Base-by-base conservation (phyloP, 2,113 vertebrate species). In the Zosterops borbonicus region DNA sequence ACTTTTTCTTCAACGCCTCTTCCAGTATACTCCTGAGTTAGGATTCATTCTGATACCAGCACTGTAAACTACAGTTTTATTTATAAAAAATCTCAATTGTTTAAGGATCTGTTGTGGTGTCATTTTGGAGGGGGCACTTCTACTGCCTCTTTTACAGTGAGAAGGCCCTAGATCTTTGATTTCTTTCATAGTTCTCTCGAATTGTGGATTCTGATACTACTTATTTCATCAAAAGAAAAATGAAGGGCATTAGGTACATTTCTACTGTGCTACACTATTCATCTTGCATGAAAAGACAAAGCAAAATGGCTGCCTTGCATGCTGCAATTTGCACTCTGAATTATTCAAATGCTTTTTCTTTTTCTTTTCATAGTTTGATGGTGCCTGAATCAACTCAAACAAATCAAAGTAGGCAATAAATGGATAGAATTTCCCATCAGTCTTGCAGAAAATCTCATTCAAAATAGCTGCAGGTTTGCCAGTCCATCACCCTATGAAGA, bases 251-350 rank as follows among this genome's bases (percentile, higher is more conserved):
- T 71, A 83, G 68, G 44, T 92, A 68, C 62, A 33, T 90, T 92
- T 96, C 68, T 92, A 27, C 56, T 80, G 33, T 86, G 78, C 73
- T 83, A 53, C 29, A 35, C 60, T 89, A 75, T 92, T 89, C 83
- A 90, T 89, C 82, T 95, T 70, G 31, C 15, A 71, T 35, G 90
- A 83, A 92, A 83, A 94, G 93, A 88, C 90, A 90, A 95, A 87
- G 85, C 85, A 95, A 95, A 94, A 96, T 97, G 92, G 88, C 90
- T 93, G 60, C 92, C 84, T 91, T 55, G n/a, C 59, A 56, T 69
- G 46, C 62, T 88, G 79, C 77, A 92, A 29, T 92, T 94, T 96
- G 50, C 81, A 47, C 69, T 89, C 75, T 91, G 80, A 90, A 93
- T 90, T 92, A 94, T 90, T 90, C 82, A 92, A n/a, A 75, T 94